Evolutionary conservation across 1,140 invertebrate species (phyloP).

Genomic region (Adelges cooleyi): DNA sequence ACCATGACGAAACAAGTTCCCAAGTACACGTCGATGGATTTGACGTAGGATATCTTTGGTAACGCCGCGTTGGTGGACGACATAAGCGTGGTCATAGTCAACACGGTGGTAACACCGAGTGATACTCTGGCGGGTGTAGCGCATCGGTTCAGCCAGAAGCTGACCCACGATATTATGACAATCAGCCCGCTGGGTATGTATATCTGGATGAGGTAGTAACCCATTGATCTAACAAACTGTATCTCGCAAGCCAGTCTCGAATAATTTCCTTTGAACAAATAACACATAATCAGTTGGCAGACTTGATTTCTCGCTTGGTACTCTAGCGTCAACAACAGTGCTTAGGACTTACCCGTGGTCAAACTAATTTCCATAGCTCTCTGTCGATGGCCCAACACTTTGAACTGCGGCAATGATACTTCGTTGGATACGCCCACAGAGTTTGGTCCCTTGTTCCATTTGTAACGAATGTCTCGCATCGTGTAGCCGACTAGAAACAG

Average conservation of each 20-base stretch:
- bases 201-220: conserved; percentile 98
- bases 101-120: conserved; percentile 90
- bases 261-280: conserved; percentile 80
- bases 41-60: conserved; percentile 97
- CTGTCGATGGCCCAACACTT: conserved; percentile 78
- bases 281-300: too few species aligned
- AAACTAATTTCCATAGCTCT: conserved; percentile 83
- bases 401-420: conserved; percentile 89
- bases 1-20: conserved; percentile 98
- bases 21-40: conserved; percentile 95
- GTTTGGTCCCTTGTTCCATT: conserved; percentile 84
- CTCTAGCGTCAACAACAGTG: too few species aligned
- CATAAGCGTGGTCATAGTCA: conserved; percentile 98
- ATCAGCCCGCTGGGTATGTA: conserved; percentile 97
- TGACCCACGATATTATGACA: conserved; percentile 98
- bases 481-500: conserved; percentile 75
- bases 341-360: conserved; percentile 77
- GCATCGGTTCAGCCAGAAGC: conserved; percentile 88
- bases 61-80: conserved; percentile 95
- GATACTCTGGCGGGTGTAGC: conserved; percentile 93
- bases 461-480: conserved; percentile 92
- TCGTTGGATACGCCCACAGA: conserved; percentile 84
- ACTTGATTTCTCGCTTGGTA: too few species aligned
- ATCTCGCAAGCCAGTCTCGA: conserved; percentile 94
- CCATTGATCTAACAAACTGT: conserved; percentile 94